A percentile compares a stretch with the other conserved stretches of the same genome.
These are phyloP conservation scores for Patiria miniata DNA, from an alignment of 35 echinoderm and acorn worm species.

Conservation along the genomic window DNA sequence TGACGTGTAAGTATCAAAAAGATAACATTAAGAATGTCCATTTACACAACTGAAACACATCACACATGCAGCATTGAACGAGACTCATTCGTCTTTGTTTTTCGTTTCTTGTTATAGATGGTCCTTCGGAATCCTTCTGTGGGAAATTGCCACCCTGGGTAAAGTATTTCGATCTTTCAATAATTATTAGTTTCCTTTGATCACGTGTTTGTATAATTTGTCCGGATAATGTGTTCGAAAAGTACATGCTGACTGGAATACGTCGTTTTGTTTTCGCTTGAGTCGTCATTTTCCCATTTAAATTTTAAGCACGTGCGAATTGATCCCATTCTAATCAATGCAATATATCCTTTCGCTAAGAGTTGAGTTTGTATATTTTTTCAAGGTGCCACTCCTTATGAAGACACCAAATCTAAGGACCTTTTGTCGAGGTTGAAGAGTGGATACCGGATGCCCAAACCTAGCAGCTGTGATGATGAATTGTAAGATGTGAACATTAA, in stretches of 20 bases:
- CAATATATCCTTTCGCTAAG: not conserved
- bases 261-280: not conserved
- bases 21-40: not conserved
- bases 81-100: not conserved
- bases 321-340: not conserved
- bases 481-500: too few relatives aligned
- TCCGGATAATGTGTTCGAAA: too few relatives aligned
- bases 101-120: too few relatives aligned
- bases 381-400: conserved; percentile 5
- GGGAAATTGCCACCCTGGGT: not conserved
- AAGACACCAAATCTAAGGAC: not conserved
- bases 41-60: not conserved
- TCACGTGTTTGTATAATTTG: not conserved
- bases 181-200: not conserved
- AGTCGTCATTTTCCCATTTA: not conserved
- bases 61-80: not conserved
- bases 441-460: conserved; percentile 36
- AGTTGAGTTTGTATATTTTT: not conserved
- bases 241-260: too few relatives aligned
- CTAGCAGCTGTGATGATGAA: not conserved
- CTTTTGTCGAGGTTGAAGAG: not conserved
- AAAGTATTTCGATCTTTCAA: not conserved
- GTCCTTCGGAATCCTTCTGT: not conserved
- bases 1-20: conserved; percentile 20
- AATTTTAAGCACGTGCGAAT: not conserved